Base-by-base conservation (phyloP, 2,113 vertebrate genomes). In the Oncorhynchus mykiss region DNA sequence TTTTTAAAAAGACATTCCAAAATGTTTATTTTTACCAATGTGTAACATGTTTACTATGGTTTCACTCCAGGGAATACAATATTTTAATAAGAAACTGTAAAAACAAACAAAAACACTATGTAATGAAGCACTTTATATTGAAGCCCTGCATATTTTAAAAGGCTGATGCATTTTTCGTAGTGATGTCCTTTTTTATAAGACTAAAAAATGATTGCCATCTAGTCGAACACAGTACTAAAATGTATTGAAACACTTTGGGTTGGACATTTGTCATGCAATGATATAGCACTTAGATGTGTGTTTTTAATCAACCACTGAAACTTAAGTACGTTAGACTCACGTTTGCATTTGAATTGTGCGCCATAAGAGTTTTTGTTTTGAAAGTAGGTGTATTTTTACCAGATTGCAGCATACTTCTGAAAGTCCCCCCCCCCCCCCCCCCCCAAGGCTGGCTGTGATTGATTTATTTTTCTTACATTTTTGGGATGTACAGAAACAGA, bases 1-100 rank as follows among this genome's bases (percentile, higher is more conserved):
- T 94, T 95, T 87, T 89, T 88, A 93, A 93, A 39, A 82, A 97
- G 95, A 99, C 97, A 99, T 99, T 99, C 96, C 97, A 97, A 94
- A 88, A 98, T 83, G 90, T 92, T 92, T 93, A 93, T 94, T 94
- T 93, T 93, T 94, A 92, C 91, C 91, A 89, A 91, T 89, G 93
- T 94, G 93, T 94, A 91, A 94, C 92, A 93, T 94, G 92, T 94
- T 94, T 94, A 94, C 93, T 92, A 91, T 93, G 91, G 91, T 93
- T 94, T 93, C 89, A 93, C 92, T 94, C 92, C 92, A 94, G 93
- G 93, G 92, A 93, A 92, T 91, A 93, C 88, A 29, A 88, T 93
- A 93, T 94, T 93, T 94, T 94, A 94, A 92, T 93, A 93, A 91
- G 85, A 92, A 90, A 92, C 89, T 91, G 91, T 91, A 92, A 86